Conservation (phyloP, 2,888 invertebrate genomes). For the Anagyrus pseudococci region DNA sequence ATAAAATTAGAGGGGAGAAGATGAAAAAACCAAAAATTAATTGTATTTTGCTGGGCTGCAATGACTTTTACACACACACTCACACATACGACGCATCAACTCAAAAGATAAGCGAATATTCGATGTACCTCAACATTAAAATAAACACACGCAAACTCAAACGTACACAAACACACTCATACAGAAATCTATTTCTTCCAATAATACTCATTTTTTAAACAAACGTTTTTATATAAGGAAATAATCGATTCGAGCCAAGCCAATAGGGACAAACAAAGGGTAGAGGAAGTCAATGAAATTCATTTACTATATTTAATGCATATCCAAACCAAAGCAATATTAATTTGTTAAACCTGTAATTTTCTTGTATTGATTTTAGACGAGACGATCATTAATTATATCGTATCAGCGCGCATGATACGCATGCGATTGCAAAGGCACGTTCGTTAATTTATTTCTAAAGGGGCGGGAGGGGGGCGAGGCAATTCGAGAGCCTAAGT, state of each 20-base stretch:
- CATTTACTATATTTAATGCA: slow-evolving; percentile 42
- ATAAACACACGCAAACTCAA: slow-evolving; percentile 11
- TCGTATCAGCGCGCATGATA: slow-evolving; percentile 22
- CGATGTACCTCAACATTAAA: too few species aligned
- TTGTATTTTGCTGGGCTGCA: slow-evolving; percentile 22
- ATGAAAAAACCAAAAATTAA: slow-evolving; percentile 22
- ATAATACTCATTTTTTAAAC: slow-evolving; percentile 29
- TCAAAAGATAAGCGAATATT: too few species aligned
- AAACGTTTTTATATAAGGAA: slow-evolving; percentile 21
- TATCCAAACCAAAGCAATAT: slow-evolving; percentile 53
- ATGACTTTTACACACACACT: too few species aligned
- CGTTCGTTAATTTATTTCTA: slow-evolving; percentile 24
- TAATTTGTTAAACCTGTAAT: slow-evolving; percentile 47
- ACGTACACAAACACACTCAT: slow-evolving; percentile 4
- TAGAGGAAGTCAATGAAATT: slow-evolving; percentile 34
- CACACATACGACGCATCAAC: too few species aligned
- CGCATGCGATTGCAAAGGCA: too few species aligned
- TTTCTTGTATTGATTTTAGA: slow-evolving; percentile 24
- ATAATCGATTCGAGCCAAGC: slow-evolving; percentile 26
- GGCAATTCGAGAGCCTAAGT: slow-evolving; percentile 38
- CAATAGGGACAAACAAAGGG: slow-evolving; percentile 23
- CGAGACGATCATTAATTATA: slow-evolving; percentile 21
- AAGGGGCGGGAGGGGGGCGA: slow-evolving; percentile 16
- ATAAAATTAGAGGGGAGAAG: too few species aligned
- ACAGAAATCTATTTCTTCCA: slow-evolving; percentile 27